These are phyloP conservation scores for Flabesymbios commensalis DNA, from an alignment of 2,888 invertebrate genomes.

Conservation along the genomic window DNA sequence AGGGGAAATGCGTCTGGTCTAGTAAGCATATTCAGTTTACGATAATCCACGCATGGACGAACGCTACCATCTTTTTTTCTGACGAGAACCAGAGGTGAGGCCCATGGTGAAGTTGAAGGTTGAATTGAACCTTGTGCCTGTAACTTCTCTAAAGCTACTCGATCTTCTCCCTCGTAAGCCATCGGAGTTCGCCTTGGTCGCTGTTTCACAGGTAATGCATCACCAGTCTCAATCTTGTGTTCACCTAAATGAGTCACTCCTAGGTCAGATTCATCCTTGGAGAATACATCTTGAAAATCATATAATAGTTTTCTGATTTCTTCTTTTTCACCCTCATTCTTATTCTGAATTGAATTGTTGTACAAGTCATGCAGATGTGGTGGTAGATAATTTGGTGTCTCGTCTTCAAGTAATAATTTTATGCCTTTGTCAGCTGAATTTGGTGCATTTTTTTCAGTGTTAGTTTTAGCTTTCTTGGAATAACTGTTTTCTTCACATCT, in stretches of 20 bases:
- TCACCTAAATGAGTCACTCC: background rate
- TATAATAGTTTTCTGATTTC: background rate
- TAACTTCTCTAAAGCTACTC: background rate
- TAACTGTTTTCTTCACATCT: no score
- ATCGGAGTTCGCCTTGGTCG: background rate
- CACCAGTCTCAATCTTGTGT: background rate
- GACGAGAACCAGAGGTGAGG: background rate
- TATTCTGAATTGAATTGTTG: background rate
- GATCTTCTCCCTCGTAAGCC: background rate
- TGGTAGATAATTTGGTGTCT: no score
- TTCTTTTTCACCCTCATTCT: background rate
- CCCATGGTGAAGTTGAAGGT: background rate
- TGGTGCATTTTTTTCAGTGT: no score
- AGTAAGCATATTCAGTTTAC: background rate
- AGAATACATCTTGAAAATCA: background rate
- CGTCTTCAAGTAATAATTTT: no score
- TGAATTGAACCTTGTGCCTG: background rate
- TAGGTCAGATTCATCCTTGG: background rate
- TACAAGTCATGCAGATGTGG: no score
- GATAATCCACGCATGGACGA: background rate
- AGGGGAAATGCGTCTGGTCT: background rate
- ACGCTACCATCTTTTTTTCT: background rate
- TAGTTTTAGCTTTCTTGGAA: no score
- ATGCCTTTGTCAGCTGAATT: no score
- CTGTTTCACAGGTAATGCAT: background rate